Base-by-base conservation (phyloP, 2,888 invertebrate genomes). In the Cantharis lateralis region DNA sequence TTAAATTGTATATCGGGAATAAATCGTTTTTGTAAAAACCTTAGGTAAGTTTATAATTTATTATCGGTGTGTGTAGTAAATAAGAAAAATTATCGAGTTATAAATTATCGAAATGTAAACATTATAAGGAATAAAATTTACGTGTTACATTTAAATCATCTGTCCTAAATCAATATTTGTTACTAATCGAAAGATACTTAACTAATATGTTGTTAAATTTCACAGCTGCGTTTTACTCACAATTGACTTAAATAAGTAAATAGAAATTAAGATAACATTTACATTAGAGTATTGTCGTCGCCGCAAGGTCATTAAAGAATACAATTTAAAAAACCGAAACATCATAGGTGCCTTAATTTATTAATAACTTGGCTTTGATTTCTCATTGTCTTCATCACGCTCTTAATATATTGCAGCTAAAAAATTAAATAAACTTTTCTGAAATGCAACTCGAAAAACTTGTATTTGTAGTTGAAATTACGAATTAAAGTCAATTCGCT, bases 151-250 rank as follows among this genome's bases (percentile, higher is more conserved):
- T 79, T 75, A 76, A 61, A 72, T 81, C 81, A 80, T 80, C 79
- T 80, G 79, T 80, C 81, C 81, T 80, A 80, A 81, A 78, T 78
- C 79, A 81, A 81, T 81, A 81, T 81, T 66, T 81, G 75, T 76
- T 70, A 78, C 74, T 78, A 79, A 77, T 73, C 73, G 73, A 69
- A 68, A 73, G 77, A 78, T 75, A 77, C 63, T 75, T 70, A 72
- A 78, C 71, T 79, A 78, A 73, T 71, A 75, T 32, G 63, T 75
- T 78, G 78, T 81, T 76, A 71, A 79, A 79, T 74, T 78, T 71
- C 77, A 79, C 81, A 81, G 81, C 81, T 81, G 81, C 80, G 78
- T 79, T 76, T 80, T 80, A 79, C 74, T 80, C 75, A 78, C 72
- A 74, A 75, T 77, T 70, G 68, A 70, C 77, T 80, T 79, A 77